phyloP scores from a whole-genome alignment of 2,113 vertebrate species.

The Halichoeres trimaculatus region DNA sequence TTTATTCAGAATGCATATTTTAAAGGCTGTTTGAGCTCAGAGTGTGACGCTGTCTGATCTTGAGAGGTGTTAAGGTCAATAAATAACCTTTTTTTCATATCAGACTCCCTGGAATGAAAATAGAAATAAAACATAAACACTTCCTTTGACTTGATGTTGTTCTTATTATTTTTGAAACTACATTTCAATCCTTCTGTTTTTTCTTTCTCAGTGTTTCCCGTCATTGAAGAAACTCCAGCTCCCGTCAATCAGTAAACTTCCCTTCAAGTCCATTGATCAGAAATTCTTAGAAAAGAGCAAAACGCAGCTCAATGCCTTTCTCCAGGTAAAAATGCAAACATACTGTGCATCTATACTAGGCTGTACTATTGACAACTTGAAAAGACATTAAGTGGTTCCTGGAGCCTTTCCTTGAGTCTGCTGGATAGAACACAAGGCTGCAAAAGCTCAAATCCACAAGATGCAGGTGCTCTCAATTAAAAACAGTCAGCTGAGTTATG shows the following conservation, averaged over 20 bases:
- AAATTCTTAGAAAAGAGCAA: conserved; percentile 99
- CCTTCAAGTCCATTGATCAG: conserved; percentile 98
- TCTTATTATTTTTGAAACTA: not conserved
- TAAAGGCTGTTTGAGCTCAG: not conserved
- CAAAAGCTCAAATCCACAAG: not conserved
- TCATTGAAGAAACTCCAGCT: conserved; percentile 97
- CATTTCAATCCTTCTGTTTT: not conserved
- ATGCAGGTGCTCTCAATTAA: not conserved
- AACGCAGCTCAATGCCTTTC: conserved; percentile 95
- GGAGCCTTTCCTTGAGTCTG: not conserved
- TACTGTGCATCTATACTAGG: not conserved
- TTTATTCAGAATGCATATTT: not conserved
- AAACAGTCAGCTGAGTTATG: too few relatives aligned
- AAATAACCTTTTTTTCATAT: not conserved
- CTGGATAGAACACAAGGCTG: not conserved
- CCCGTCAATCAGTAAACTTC: conserved; percentile 97
- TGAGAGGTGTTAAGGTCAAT: not conserved
- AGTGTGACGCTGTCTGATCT: not conserved
- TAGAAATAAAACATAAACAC: not conserved
- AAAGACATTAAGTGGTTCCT: not conserved
- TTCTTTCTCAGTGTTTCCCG: conserved; percentile 89
- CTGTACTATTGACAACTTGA: not conserved
- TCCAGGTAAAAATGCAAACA: conserved; percentile 87
- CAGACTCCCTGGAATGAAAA: not conserved
- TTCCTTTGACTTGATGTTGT: not conserved